phyloP scores from a whole-genome alignment of 1,140 invertebrate genomes.

The Dendrolimus punctatus region DNA sequence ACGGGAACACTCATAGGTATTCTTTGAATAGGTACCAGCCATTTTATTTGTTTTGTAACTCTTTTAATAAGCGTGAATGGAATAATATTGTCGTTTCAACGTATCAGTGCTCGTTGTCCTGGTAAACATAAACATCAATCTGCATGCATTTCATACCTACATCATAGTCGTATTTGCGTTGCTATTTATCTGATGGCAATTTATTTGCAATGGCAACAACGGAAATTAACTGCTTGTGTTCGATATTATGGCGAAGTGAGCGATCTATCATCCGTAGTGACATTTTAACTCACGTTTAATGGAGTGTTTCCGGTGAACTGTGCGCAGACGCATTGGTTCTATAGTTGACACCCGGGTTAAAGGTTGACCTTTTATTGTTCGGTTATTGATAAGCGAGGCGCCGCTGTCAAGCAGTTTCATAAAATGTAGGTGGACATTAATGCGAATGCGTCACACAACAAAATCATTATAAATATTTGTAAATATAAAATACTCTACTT shows the following conservation, averaged over 20 bases:
- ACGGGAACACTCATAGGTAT: too few relatives aligned
- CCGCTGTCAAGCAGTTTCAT: constrained; percentile 13
- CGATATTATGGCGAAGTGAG: constrained; percentile 9
- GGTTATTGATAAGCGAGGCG: constrained; percentile 27
- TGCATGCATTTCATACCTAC: too few relatives aligned
- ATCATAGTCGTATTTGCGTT: not conserved
- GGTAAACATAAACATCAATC: too few relatives aligned
- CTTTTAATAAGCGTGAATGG: too few relatives aligned
- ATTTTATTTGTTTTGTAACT: too few relatives aligned
- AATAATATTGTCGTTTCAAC: too few relatives aligned
- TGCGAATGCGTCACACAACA: constrained; percentile 1
- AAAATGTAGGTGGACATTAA: constrained; percentile 9
- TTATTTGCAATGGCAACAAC: constrained; percentile 19
- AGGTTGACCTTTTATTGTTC: constrained; percentile 29
- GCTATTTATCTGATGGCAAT: constrained; percentile 2
- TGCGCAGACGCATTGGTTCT: constrained; percentile 22
- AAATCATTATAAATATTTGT: too few relatives aligned
- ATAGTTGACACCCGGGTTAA: constrained; percentile 23
- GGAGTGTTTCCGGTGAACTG: constrained; percentile 23
- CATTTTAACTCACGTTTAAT: constrained; percentile 21
- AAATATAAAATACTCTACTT: too few relatives aligned
- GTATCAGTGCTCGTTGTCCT: too few relatives aligned
- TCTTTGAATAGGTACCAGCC: too few relatives aligned
- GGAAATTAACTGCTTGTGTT: constrained; percentile 20
- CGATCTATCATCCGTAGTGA: constrained; percentile 21